phyloP scores from a whole-genome alignment of 1,140 invertebrate species.

The Ylistrum balloti region DNA sequence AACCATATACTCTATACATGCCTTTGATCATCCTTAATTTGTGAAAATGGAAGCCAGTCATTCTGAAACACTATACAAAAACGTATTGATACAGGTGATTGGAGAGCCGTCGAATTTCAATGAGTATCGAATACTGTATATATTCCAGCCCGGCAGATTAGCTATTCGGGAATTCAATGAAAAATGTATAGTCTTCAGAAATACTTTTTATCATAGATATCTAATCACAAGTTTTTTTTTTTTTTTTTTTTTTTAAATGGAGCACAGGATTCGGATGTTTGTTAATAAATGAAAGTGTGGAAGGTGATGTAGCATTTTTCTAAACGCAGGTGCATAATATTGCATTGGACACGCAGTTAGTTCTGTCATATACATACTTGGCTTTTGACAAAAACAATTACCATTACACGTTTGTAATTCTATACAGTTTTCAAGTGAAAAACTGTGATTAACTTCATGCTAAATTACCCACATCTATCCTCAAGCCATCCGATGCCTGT shows the following conservation, averaged over 20 bases:
- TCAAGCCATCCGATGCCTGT: neutral
- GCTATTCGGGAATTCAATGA: no score
- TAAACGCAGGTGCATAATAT: neutral
- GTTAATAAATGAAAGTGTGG: neutral
- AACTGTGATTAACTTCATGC: slow-evolving; percentile 28
- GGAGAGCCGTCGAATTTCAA: no score
- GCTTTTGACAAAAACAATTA: slow-evolving; percentile 27
- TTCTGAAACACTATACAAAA: no score
- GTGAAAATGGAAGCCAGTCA: no score
- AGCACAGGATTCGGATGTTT: neutral
- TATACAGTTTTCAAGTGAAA: neutral
- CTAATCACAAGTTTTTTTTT: no score
- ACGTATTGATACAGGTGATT: no score
- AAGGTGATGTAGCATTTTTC: neutral
- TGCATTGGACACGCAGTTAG: neutral
- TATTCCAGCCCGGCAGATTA: no score
- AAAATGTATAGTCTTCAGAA: no score
- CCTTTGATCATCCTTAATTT: no score
- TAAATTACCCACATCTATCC: neutral
- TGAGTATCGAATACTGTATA: no score
- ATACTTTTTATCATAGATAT: no score
- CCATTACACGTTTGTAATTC: neutral
- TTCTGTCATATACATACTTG: neutral
- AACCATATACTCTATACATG: no score
- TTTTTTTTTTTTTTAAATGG: neutral